Evolutionary conservation across 2,888 invertebrate species (phyloP).

Genomic region (Resseliella maxima): DNA sequence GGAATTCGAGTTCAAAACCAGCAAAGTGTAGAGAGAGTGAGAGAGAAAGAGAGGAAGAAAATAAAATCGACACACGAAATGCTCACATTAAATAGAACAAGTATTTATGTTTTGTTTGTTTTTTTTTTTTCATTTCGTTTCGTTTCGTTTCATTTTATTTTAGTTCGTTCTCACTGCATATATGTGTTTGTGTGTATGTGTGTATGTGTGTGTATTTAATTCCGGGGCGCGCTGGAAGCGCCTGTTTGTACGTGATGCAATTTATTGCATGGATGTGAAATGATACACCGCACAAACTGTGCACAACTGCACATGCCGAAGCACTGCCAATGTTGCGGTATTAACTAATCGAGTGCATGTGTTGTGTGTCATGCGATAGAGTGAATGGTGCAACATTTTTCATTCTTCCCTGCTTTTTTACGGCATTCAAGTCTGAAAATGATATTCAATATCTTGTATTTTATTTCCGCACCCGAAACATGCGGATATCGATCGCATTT

Average conservation of each 20-base stretch:
- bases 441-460: neutral
- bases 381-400: no score
- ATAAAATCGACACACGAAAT: neutral
- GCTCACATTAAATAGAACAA: slow-evolving; percentile 10
- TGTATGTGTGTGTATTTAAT: neutral
- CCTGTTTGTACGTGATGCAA: slow-evolving; percentile 2
- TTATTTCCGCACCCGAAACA: neutral
- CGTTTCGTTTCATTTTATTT: neutral
- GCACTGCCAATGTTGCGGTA: neutral
- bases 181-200: neutral
- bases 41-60: neutral
- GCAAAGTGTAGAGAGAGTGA: no score
- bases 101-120: slow-evolving; percentile 22
- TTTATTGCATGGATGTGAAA: slow-evolving; percentile 13
- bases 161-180: neutral
- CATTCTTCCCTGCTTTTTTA: no score
- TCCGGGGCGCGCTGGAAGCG: neutral
- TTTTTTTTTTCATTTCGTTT: neutral
- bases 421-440: neutral
- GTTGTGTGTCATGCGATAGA: neutral
- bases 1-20: neutral
- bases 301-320: neutral
- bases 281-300: neutral
- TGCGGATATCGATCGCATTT: neutral
- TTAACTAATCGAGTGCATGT: neutral